phyloP scores from a whole-genome alignment of 2,797 vertebrate genomes.

The Eutrigla gurnardus region DNA sequence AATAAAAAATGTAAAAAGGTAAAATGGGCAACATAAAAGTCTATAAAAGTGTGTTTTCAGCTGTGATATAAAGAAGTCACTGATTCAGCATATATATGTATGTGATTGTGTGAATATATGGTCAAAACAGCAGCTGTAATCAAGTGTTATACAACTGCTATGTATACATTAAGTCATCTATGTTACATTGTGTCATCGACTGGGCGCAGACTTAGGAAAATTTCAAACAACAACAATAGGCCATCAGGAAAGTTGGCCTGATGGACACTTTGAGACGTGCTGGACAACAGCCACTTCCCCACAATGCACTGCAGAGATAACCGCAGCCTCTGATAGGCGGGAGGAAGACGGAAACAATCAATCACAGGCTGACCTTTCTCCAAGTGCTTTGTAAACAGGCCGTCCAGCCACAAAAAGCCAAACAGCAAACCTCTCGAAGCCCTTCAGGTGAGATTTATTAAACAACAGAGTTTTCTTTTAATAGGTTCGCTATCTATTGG shows the following conservation, averaged over 20 bases:
- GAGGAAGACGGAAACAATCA: slow-evolving; percentile 81
- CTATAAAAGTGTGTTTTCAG: too few species aligned
- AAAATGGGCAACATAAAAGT: too few species aligned
- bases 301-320: slow-evolving; percentile 79
- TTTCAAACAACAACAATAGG: slow-evolving; percentile 64
- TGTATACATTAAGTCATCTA: not conserved
- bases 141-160: not conserved
- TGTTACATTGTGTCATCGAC: not conserved
- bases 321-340: slow-evolving; percentile 60
- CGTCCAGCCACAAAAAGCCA: slow-evolving; percentile 34
- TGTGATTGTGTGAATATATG: not conserved
- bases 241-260: slow-evolving; percentile 59
- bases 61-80: too few species aligned
- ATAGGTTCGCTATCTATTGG: not conserved
- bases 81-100: too few species aligned
- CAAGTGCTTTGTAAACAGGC: slow-evolving; percentile 62
- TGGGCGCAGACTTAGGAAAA: slow-evolving; percentile 29
- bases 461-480: slow-evolving; percentile 15
- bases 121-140: not conserved
- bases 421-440: slow-evolving; percentile 14
- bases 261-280: slow-evolving; percentile 55
- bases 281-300: slow-evolving; percentile 75
- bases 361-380: slow-evolving; percentile 76
- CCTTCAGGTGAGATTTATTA: slow-evolving; percentile 32
- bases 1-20: too few species aligned